Evolutionary conservation across 2,888 invertebrate genomes (phyloP), one percentile per base, ranked within the genome.

Genomic region (Bellardia pandia): DNA sequence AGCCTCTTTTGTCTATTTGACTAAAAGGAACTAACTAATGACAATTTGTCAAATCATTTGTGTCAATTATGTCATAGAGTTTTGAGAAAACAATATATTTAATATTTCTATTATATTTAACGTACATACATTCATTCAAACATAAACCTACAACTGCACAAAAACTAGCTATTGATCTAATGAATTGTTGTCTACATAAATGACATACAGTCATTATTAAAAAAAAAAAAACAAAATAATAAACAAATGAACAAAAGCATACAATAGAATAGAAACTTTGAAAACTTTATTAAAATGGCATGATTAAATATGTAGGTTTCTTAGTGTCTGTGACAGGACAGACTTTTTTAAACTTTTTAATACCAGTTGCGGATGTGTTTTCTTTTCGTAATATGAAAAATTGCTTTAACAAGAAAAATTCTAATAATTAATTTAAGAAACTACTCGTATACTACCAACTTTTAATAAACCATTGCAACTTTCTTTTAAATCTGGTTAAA

Each of bases 51-150:
- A 83, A 64, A 62, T 33, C 62, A 56, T 71, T 62, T 56, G 56
- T 71, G 56, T 74, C 68, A 68, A 79, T 86, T 75, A 79, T 86
- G 86, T 86, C 86, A 83, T 74, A 56, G 33, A 82, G 16, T 53
- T 69, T 68, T 76, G 53, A 60, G 64, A 53, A 75, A 83, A 78
- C 66, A 74, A 86, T 83, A 75, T 11, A 7, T 76, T 48, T 71
- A 45, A 74, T 69, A 37, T 74, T 45, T 64, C 71, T 66, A 74
- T 81, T 64, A 42, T 64, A 56, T 42, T 30, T 33, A 33, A 33
- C n/a, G 45, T 37, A 76, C 37, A 40, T 6, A n/a, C 37, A 33
- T 33, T 4, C 33, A 33, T 42, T n/a, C n/a, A 56, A 23, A 76
- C 37, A 40, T 6, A 8, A n/a, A 40, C 30, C 40, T 14, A 60